Evolutionary conservation across 2,888 invertebrate species (phyloP).

Genomic region (Drosophila kokeensis): DNA sequence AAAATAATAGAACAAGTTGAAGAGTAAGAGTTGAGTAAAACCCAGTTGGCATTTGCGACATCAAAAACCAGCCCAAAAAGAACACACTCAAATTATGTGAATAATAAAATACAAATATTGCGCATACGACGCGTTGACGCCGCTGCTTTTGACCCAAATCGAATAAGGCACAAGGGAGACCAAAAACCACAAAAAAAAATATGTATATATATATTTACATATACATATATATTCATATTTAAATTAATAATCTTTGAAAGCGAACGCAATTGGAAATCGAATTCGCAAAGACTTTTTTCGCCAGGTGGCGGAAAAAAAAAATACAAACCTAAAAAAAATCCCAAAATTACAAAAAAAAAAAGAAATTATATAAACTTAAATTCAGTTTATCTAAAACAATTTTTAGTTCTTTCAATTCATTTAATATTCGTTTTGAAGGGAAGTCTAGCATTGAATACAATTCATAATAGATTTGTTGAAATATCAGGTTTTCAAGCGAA

Average conservation of each 20-base stretch:
- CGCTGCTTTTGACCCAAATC: conserved; percentile 48
- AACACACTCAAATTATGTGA: conserved; percentile 4
- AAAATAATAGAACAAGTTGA: background rate
- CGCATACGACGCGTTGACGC: conserved; percentile 62
- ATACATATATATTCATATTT: background rate
- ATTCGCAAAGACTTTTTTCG: background rate
- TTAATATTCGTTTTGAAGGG: background rate
- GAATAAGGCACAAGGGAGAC: conserved; percentile 4
- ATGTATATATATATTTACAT: background rate
- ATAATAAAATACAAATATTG: conserved; percentile 52
- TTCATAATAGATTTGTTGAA: background rate
- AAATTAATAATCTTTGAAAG: background rate
- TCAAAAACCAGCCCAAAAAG: conserved; percentile 4
- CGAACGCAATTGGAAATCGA: background rate
- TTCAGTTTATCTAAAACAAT: background rate
- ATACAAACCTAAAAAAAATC: background rate
- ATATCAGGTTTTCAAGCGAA: background rate
- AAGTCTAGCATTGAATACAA: background rate
- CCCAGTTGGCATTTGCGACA: conserved; percentile 4
- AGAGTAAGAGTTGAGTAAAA: background rate
- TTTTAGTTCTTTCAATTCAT: background rate
- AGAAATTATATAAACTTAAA: background rate
- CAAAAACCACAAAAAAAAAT: background rate
- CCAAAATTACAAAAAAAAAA: background rate
- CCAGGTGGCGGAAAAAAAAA: background rate